Evolutionary conservation across 1,140 invertebrate genomes (phyloP).

Genomic region (Wiebesia pumilae): DNA sequence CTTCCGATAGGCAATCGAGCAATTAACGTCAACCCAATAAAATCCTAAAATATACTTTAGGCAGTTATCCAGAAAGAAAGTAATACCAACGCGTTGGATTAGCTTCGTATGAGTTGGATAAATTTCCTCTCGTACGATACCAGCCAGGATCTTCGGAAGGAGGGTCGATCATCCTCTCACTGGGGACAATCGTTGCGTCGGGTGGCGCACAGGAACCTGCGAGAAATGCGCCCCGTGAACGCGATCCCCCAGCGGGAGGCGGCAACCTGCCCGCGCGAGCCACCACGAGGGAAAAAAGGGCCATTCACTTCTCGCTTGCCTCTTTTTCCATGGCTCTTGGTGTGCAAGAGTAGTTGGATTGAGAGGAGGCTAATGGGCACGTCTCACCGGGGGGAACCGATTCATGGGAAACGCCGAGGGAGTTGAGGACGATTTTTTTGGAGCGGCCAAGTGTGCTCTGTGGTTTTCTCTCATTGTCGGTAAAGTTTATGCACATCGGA

Average conservation of each 20-base stretch:
- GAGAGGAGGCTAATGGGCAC: constrained; percentile 60
- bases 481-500: background rate
- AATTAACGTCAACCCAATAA: background rate
- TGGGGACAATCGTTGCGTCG: background rate
- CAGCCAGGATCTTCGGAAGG: background rate
- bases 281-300: constrained; percentile 64
- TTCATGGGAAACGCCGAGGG: constrained; percentile 65
- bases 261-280: constrained; percentile 17
- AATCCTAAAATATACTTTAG: background rate
- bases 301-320: constrained; percentile 60
- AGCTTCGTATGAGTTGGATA: too few species aligned
- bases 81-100: too few species aligned
- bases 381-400: constrained; percentile 59
- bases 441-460: constrained; percentile 47
- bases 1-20: background rate
- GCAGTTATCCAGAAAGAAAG: background rate
- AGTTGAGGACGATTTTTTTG: constrained; percentile 12
- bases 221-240: constrained; percentile 60
- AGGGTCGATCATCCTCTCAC: too few species aligned
- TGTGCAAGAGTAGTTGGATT: background rate
- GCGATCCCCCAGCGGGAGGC: constrained; percentile 63
- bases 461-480: constrained; percentile 50
- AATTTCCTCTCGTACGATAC: too few species aligned
- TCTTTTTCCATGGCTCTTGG: constrained; percentile 17
- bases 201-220: constrained; percentile 59